Conservation (phyloP, 2,113 vertebrate species). For the Corydoras maculifer region DNA sequence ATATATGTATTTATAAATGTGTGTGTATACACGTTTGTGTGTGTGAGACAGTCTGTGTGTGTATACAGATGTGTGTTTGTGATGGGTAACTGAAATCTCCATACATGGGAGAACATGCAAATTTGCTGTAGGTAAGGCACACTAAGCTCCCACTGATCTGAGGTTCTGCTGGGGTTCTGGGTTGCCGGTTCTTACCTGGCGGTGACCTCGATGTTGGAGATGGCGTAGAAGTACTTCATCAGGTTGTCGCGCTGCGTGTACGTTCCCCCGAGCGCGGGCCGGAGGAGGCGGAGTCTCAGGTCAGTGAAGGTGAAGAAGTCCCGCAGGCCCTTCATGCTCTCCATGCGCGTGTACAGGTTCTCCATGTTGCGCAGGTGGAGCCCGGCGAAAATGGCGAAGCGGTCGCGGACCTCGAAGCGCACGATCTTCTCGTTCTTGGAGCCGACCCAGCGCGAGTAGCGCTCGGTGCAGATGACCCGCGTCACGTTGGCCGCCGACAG, state of each 20-base stretch:
- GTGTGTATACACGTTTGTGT: no score
- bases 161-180: no score
- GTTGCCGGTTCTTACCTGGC: conserved; percentile 76
- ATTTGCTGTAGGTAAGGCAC: no score
- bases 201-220: conserved; percentile 88
- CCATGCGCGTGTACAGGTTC: conserved; percentile 87
- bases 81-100: no score
- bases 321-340: conserved; percentile 87
- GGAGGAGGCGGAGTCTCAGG: conserved; percentile 84
- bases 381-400: conserved; percentile 90
- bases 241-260: conserved; percentile 87
- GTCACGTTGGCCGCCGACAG: conserved; percentile 82
- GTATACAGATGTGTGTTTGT: no score
- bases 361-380: conserved; percentile 89
- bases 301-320: conserved; percentile 98
- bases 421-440: conserved; percentile 88
- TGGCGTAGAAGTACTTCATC: conserved; percentile 93
- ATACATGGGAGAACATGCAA: no score
- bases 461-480: conserved; percentile 95
- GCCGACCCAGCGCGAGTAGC: conserved; percentile 88
- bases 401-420: conserved; percentile 90
- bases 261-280: conserved; percentile 86
- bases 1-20: no score
- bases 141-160: no score
- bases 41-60: no score